A percentile compares a stretch with the other conserved stretches of the same genome.
These are phyloP conservation scores for Athalia rosae DNA, from an alignment of 2,888 invertebrate species.

Conservation along the genomic window DNA sequence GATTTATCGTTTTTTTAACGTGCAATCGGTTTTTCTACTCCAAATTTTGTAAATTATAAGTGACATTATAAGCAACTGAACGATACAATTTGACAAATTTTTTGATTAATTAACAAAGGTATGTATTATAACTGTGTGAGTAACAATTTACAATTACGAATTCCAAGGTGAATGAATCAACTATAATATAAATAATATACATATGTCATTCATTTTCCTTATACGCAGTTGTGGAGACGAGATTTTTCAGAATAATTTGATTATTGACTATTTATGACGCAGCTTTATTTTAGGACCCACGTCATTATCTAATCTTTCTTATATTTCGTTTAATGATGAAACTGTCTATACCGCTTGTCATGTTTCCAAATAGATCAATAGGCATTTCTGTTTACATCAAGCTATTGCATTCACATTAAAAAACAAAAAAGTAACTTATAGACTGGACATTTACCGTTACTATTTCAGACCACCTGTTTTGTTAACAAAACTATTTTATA, in stretches of 20 bases:
- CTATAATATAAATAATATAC: constrained; percentile 12
- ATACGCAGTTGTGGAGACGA: constrained; percentile 20
- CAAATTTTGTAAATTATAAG: constrained; percentile 7
- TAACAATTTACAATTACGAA: neutral
- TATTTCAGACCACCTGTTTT: neutral
- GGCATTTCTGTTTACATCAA: neutral
- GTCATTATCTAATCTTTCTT: neutral
- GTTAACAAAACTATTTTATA: neutral
- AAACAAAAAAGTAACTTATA: neutral
- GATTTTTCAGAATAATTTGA: constrained; percentile 9
- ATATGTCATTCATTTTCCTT: constrained; percentile 26
- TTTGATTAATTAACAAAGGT: constrained; percentile 1
- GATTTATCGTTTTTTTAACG: constrained; percentile 35
- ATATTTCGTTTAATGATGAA: neutral
- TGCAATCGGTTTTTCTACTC: constrained; percentile 12
- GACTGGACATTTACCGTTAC: too few species aligned
- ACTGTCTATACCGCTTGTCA: neutral
- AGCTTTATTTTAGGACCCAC: neutral
- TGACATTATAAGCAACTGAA: neutral
- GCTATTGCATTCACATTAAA: neutral
- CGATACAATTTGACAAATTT: neutral
- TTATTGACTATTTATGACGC: constrained; percentile 1
- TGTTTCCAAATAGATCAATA: constrained; percentile 54
- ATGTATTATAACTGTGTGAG: neutral
- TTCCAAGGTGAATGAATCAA: constrained; percentile 31